These are phyloP conservation scores for Sapayoa aenigma DNA, from an alignment of 2,113 vertebrate genomes.

Conservation along the genomic window DNA sequence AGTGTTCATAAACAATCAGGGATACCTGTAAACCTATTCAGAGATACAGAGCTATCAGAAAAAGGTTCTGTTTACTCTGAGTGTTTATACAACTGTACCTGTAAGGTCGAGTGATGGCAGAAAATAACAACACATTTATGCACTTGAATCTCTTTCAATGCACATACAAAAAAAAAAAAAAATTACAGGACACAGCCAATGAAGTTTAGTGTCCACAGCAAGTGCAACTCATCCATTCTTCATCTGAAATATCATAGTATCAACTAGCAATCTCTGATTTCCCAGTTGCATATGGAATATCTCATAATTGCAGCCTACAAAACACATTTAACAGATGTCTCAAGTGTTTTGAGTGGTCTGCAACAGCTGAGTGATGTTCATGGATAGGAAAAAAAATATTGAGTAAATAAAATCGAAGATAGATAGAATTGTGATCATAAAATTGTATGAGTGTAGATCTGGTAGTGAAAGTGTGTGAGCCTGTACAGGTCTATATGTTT, in stretches of 20 bases:
- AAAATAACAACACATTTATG: not conserved
- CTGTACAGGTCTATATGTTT: not conserved
- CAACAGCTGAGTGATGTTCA: not conserved
- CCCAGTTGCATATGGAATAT: not conserved
- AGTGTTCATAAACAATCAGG: not conserved
- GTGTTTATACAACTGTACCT: not conserved
- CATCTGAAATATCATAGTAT: not conserved
- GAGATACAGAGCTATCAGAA: not conserved
- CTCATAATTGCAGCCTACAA: not conserved
- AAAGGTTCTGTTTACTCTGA: not conserved
- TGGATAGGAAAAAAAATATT: not conserved
- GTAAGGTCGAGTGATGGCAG: not conserved
- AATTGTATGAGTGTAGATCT: not conserved
- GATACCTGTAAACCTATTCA: not conserved
- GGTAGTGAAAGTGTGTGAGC: not conserved
- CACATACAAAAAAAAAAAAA: not conserved
- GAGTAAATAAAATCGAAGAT: not conserved
- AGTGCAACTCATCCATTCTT: not conserved
- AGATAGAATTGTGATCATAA: not conserved
- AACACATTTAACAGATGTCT: not conserved
- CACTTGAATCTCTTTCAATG: not conserved
- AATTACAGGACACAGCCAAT: not conserved
- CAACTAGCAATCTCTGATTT: not conserved
- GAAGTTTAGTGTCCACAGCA: not conserved
- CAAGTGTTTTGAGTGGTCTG: not conserved